Evolutionary conservation across 64 coral and sea anemone species (phyloP), one percentile per base, ranked within the genome.

Genomic region (Exaiptasia diaphana): DNA sequence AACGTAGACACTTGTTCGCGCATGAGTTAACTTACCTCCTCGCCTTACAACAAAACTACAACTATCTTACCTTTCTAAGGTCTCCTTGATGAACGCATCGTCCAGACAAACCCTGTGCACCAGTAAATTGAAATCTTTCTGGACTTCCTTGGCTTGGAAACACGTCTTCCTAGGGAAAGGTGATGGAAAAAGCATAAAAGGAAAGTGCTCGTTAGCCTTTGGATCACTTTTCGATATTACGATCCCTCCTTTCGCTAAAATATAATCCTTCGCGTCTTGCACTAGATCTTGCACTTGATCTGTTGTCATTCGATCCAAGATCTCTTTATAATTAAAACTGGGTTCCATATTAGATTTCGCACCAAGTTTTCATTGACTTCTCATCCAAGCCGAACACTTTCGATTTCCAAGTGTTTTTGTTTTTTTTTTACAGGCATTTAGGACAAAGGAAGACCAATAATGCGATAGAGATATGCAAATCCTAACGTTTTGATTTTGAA

Each of bases 21-120:
- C n/a, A n/a, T n/a, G n/a, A n/a, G n/a, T n/a, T n/a, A n/a, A n/a
- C n/a, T n/a, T n/a, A n/a, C n/a, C n/a, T n/a, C n/a, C n/a, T n/a
- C n/a, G n/a, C n/a, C n/a, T n/a, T n/a, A n/a, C 43, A 46, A 46
- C 15, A 46, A 46, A 15, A 46, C 6, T 46, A 46, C 43, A 46
- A 46, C 6, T 15, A 46, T 8, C 24, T 60, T 77, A 93, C 90
- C 90, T 73, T 7, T 41, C 23, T 11, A 93, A 38, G 0, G 90
- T 73, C 1, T 81, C 67, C 53, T 93, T 93, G 3, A 87, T 63
- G 64, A 93, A 93, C 0, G 82, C 78, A 42, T 93, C 43, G 31
- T 93, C 90, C 78, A 68, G 78, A 67, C 85, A 83, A 5, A 83
- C 85, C 88, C 36, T 93, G 50, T 93, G 90, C 5, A 93, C 70